These are phyloP conservation scores for Quadriops clusia DNA, from an alignment of 2,888 invertebrate genomes.

Conservation along the genomic window DNA sequence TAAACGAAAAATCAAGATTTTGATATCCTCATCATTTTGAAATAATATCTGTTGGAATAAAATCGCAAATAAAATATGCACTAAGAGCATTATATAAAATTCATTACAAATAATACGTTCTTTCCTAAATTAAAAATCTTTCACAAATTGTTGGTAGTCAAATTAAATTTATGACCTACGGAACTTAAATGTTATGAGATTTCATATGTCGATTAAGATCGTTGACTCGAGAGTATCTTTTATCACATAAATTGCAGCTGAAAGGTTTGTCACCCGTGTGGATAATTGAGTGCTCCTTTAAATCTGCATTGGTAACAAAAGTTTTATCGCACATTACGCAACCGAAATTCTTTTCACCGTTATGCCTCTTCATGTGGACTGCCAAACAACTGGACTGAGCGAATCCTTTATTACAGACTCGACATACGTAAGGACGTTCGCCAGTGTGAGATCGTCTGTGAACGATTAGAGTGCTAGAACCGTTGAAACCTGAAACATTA, in stretches of 20 bases:
- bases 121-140: constrained; percentile 2
- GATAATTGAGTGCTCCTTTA: constrained; percentile 25
- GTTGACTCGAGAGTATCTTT: constrained; percentile 23
- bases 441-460: constrained; percentile 34
- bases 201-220: constrained; percentile 27
- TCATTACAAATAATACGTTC: neutral
- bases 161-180: constrained; percentile 3
- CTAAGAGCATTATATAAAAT: no score
- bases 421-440: constrained; percentile 33
- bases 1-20: no score
- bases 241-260: constrained; percentile 26
- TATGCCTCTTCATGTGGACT: constrained; percentile 35
- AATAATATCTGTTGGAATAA: no score
- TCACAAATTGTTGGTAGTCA: no score
- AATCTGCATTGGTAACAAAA: constrained; percentile 26
- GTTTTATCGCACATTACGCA: constrained; percentile 26
- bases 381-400: constrained; percentile 35
- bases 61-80: no score
- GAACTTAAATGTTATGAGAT: constrained; percentile 18
- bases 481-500: constrained; percentile 32
- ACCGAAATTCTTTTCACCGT: constrained; percentile 23
- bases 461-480: constrained; percentile 33
- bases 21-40: no score
- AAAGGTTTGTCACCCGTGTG: constrained; percentile 25
- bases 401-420: constrained; percentile 32